Base-by-base conservation (phyloP, 2,797 vertebrate species). In the Bradypodion ventrale region DNA sequence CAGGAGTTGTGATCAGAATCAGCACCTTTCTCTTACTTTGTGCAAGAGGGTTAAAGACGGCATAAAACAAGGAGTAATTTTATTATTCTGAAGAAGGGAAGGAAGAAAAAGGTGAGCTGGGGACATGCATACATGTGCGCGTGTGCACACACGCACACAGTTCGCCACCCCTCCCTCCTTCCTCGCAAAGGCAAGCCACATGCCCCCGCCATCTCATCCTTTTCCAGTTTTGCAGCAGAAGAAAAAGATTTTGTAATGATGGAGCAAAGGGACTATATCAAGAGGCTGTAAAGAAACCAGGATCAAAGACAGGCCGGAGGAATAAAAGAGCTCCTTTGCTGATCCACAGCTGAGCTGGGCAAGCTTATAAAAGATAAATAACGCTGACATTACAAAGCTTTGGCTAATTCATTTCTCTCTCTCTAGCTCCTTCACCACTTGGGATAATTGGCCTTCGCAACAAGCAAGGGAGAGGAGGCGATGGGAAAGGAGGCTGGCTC, bases 301-400 rank as follows among this genome's bases (percentile, higher is more conserved):
- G 80, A 88, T 92, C 87, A 86, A 88, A 87, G 75, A 89, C 75
- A 70, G 52, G 52, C 87, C 62, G 56, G 87, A 86, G 86, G 91
- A 85, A 91, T 85, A 88, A 91, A 91, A 88, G 23, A 72, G 35
- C 6, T 83, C 74, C 83, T 95, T 87, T 89, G 91, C 92, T 92
- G 92, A 89, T 92, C 89, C 86, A 70, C 86, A 85, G 93, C 92
- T 93, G 91, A 94, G 91, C 94, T 92, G 91, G 90, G 90, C 87
- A 93, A 91, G 87, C 90, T 89, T 90, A 92, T 88, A 90, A 89
- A 90, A 90, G 83, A 92, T 89, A 94, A 95, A 95, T 93, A 94
- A 92, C 0, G 73, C 65, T 89, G 94, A 93, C 52, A 66, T 93
- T 90, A 94, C 90, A 93, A 85, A 80, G 90, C 87, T 90, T 87